These are phyloP conservation scores for Diarsia brunnea DNA, from an alignment of 2,888 invertebrate genomes.

Conservation along the genomic window DNA sequence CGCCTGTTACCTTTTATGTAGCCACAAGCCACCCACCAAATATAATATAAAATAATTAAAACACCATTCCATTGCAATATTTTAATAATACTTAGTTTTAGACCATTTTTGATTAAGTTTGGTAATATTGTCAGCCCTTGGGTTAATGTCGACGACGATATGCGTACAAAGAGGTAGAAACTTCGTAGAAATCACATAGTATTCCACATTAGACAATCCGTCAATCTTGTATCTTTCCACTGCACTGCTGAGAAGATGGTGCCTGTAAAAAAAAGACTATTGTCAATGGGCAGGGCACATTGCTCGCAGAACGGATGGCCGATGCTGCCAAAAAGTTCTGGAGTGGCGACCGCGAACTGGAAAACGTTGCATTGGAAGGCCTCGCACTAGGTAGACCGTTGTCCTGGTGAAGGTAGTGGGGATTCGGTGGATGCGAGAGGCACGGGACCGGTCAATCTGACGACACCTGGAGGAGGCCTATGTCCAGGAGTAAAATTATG, in stretches of 20 bases:
- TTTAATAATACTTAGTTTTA: constrained; percentile 39
- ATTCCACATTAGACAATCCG: constrained; percentile 95
- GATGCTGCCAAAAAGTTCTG: too few species aligned
- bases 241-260: constrained; percentile 94
- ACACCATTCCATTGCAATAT: neutral
- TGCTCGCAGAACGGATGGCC: too few species aligned
- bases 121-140: constrained; percentile 66
- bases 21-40: neutral
- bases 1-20: neutral
- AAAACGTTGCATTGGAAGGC: too few species aligned
- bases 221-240: constrained; percentile 94
- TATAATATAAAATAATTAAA: neutral
- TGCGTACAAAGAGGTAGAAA: constrained; percentile 94
- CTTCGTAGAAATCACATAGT: constrained; percentile 92
- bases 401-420: too few species aligned
- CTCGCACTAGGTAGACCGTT: too few species aligned
- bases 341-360: too few species aligned
- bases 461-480: too few species aligned
- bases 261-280: constrained; percentile 86
- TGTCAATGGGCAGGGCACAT: neutral
- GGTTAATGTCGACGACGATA: constrained; percentile 93
- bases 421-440: too few species aligned
- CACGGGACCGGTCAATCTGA: too few species aligned
- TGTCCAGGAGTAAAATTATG: too few species aligned
- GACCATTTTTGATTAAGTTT: constrained; percentile 38